Base-by-base conservation (phyloP, 1,140 invertebrate genomes). In the Camponotus vicinus region DNA sequence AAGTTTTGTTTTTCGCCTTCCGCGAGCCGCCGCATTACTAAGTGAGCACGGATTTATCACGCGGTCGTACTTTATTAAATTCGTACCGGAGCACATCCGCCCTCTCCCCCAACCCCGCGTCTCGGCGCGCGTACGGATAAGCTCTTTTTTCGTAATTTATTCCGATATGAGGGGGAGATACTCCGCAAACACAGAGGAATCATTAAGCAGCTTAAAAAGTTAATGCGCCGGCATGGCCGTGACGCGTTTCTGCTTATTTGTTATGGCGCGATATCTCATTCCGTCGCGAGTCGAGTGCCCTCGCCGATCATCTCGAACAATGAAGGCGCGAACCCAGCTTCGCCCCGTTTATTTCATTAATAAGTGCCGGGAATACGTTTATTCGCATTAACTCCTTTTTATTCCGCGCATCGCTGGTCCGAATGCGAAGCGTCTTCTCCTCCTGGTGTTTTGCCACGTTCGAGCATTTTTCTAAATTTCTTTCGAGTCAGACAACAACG, bases 61-160 rank as follows among this genome's bases (percentile, higher is more conserved):
- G 86, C 73, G 88, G 86, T 88, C 88, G 86, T 91, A 92, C 91
- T 93, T 92, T 92, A 93, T 93, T 93, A 92, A 92, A 93, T 92
- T 89, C 91, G 70, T 85, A 75, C 67, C 82, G n/a, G 42, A 42
- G 59, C 85, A 64, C 77, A 45, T 52, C 67, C 45, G 61, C n/a
- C 40, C 55, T 57, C 11, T 34, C 66, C 15, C 21, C 32, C 61
- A 1, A 11, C 40, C 13, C 42, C 13, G 59, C 79, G 13, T 18
- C 71, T 57, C 57, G 52, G 8, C 69, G 11, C 49, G 37, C 79
- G 61, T n/a, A 37, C 55, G 86, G 71, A 88, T 88, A 87, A 84
- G 66, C 80, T 73, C 76, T 70, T 86, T 82, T 82, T 75, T 83
- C 67, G 21, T 80, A 90, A 87, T 89, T 80, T 87, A 89, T 90